These are phyloP conservation scores for Heteromyza rotundicornis DNA, from an alignment of 2,888 invertebrate species.

Conservation along the genomic window DNA sequence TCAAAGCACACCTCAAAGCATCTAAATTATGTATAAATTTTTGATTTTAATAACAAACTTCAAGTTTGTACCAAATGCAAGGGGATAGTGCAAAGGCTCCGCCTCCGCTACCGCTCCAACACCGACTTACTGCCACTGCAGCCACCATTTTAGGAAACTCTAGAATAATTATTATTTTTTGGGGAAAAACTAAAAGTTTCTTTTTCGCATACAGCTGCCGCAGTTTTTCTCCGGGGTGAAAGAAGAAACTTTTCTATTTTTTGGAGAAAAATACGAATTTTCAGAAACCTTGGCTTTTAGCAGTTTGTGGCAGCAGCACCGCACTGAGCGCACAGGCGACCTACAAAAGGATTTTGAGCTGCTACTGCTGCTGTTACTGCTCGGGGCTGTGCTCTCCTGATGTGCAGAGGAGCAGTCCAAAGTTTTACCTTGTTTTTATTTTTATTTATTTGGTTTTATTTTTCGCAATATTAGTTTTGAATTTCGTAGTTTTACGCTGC, in stretches of 20 bases:
- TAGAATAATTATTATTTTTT: constrained; percentile 12
- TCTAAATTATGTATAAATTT: background rate
- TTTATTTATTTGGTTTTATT: background rate
- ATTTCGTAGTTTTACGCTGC: constrained; percentile 9
- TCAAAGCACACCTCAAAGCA: too few species aligned
- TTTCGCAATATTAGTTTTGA: background rate
- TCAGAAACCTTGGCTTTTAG: constrained; percentile 1
- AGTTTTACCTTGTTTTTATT: constrained; percentile 4
- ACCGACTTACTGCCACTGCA: too few species aligned
- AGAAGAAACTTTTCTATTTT: background rate
- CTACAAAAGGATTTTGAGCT: background rate
- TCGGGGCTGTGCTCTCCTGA: background rate
- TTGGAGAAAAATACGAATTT: background rate
- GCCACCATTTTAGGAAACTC: constrained; percentile 5
- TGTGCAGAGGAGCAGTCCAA: too few species aligned
- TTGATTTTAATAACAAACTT: background rate
- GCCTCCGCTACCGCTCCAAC: too few species aligned
- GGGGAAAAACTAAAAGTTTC: constrained; percentile 5
- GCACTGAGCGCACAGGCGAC: background rate
- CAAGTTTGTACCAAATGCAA: background rate
- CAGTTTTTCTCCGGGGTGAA: too few species aligned
- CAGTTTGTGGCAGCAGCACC: background rate
- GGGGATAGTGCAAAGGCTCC: background rate
- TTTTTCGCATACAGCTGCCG: background rate
- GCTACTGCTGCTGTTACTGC: background rate